These are phyloP conservation scores for Cinara cedri DNA, from an alignment of 2,888 invertebrate species.

Conservation along the genomic window DNA sequence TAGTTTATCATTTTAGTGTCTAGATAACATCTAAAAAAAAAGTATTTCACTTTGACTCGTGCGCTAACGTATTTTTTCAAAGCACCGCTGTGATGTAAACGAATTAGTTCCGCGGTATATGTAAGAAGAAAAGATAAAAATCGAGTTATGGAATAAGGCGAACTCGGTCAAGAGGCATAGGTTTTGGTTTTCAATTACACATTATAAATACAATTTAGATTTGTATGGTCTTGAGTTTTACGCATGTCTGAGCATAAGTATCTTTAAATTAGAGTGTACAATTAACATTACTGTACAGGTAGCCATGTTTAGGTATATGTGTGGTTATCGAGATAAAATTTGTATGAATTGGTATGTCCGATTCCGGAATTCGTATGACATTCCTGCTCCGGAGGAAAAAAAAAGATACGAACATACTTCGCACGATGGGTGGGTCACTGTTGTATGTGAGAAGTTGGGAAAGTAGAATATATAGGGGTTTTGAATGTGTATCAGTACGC, in stretches of 20 bases:
- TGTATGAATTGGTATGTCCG: too few species aligned
- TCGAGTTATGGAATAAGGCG: not conserved
- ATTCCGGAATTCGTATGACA: too few species aligned
- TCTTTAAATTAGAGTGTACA: not conserved
- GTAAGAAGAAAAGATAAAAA: constrained; percentile 13
- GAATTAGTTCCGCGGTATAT: constrained; percentile 29
- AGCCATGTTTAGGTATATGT: too few species aligned
- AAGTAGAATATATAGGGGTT: too few species aligned
- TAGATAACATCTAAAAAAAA: constrained; percentile 40
- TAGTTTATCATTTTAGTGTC: constrained; percentile 11
- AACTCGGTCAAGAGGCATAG: not conserved
- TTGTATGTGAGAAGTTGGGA: too few species aligned
- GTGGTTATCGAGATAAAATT: too few species aligned
- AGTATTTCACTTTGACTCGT: constrained; percentile 25
- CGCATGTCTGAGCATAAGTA: not conserved
- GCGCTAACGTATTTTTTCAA: constrained; percentile 20
- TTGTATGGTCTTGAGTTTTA: not conserved
- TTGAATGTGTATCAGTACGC: too few species aligned
- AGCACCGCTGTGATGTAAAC: not conserved
- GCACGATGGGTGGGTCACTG: too few species aligned
- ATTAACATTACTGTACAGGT: too few species aligned
- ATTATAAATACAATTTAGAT: constrained; percentile 1
- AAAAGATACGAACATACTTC: too few species aligned
- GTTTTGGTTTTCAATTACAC: constrained; percentile 31
- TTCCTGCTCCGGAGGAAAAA: too few species aligned